Evolutionary conservation across 2,888 invertebrate species (phyloP), one percentile per base, ranked within the genome.

Genomic region (Lobophora halterata): DNA sequence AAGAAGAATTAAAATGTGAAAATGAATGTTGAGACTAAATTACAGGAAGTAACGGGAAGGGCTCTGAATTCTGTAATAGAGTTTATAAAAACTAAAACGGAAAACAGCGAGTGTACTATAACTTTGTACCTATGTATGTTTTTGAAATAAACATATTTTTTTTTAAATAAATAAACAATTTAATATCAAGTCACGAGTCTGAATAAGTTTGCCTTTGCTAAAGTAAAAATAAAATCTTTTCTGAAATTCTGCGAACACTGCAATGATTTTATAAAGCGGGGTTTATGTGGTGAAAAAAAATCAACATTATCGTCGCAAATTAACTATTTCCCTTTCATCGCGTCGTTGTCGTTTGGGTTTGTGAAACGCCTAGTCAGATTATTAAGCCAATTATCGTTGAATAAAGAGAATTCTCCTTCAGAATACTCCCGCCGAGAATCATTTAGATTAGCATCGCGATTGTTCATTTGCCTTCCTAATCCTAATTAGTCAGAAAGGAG

Each of bases 391-490:
- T 65, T 62, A 59, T 58, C 44, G 54, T 58, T 55, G 50, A 53
- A 59, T 58, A 53, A 55, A 49, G 54, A 49, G 48, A 53, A 48
- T 52, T 57, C 46, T 43, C 31, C 21, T 21, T 28, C 33, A 39
- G 44, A 52, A 43, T 50, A 46, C 48, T 48, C n/a, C 57, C 55
- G 16, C 34, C 45, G 41, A 51, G 56, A 49, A 57, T 53, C 55
- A 55, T 46, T 45, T 39, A 70, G 74, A 77, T 74, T 66, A 66
- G 34, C 52, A 75, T 71, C 70, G 58, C 56, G 52, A 68, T 71
- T 71, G 73, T 73, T 71, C 63, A 61, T 53, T 67, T 60, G 55
- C 61, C 54, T 58, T 61, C 60, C 58, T 66, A 67, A 70, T 72
- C 65, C 71, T 72, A 70, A 75, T 74, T 73, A 71, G 60, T 63